These are phyloP conservation scores for Odontesthes bonariensis DNA, from an alignment of 2,113 vertebrate genomes.

Conservation along the genomic window DNA sequence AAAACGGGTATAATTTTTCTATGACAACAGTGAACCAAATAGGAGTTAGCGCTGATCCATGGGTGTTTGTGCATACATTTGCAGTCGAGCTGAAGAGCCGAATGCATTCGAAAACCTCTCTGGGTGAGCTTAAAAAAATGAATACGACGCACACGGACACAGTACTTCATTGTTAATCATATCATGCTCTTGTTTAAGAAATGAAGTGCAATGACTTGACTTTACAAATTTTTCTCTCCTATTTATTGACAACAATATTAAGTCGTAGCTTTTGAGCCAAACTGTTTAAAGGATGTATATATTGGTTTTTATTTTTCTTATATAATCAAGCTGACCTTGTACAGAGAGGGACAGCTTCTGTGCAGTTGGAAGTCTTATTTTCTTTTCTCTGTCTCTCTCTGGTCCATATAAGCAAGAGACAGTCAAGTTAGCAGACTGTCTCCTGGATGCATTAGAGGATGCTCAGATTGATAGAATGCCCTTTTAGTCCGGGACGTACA, in stretches of 20 bases:
- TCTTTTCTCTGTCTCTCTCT: slow-evolving; percentile 26
- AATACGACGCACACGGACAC: slow-evolving; percentile 65
- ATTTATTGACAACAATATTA: slow-evolving; percentile 74
- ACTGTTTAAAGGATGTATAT: slow-evolving; percentile 61
- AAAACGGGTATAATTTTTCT: slow-evolving; percentile 80
- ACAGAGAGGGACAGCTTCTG: slow-evolving; percentile 41
- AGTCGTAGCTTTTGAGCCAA: slow-evolving; percentile 52
- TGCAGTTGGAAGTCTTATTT: slow-evolving; percentile 26
- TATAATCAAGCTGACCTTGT: slow-evolving; percentile 54
- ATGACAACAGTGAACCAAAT: slow-evolving; percentile 71
- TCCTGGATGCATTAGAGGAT: slow-evolving; percentile 39
- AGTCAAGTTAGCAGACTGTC: slow-evolving; percentile 52
- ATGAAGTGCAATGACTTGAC: slow-evolving; percentile 62
- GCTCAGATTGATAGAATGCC: slow-evolving; percentile 39
- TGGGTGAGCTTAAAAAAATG: slow-evolving; percentile 67
- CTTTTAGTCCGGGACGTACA: slow-evolving; percentile 32
- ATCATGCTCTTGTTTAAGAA: slow-evolving; percentile 57
- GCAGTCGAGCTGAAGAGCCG: slow-evolving; percentile 65
- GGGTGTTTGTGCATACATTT: slow-evolving; percentile 74
- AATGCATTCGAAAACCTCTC: slow-evolving; percentile 65
- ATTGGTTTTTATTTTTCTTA: slow-evolving; percentile 56
- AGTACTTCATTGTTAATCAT: slow-evolving; percentile 62
- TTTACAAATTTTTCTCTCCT: slow-evolving; percentile 56
- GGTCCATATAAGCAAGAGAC: slow-evolving; percentile 28
- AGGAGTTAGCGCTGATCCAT: slow-evolving; percentile 66